phyloP scores from a whole-genome alignment of 2,113 vertebrate species.

The Sorex araneus region DNA sequence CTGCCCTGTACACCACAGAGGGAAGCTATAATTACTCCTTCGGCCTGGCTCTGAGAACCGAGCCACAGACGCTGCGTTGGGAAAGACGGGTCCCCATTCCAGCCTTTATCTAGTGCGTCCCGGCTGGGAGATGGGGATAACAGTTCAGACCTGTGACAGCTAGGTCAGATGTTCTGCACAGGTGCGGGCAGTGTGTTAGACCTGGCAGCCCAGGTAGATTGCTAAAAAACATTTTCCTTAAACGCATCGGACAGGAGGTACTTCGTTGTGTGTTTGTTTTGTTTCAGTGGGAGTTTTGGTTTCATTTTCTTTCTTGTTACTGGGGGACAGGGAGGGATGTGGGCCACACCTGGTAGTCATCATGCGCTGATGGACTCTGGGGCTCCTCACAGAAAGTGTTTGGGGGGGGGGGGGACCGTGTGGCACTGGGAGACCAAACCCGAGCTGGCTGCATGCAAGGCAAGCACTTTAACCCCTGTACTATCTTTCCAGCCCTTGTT shows the following conservation, averaged over 20 bases:
- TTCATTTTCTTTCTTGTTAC: neutral
- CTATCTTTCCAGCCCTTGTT: neutral
- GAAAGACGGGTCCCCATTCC: slow-evolving; percentile 60
- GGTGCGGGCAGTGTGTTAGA: neutral
- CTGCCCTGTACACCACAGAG: slow-evolving; percentile 74
- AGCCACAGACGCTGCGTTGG: slow-evolving; percentile 66
- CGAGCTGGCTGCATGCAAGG: no score
- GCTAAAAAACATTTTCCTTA: neutral
- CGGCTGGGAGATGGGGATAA: slow-evolving; percentile 44
- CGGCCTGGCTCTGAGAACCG: slow-evolving; percentile 75
- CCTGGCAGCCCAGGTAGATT: neutral
- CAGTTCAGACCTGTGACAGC: slow-evolving; percentile 20
- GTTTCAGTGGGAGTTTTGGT: neutral
- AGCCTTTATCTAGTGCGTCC: slow-evolving; percentile 55
- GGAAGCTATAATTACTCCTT: slow-evolving; percentile 81
- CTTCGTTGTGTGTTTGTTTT: neutral
- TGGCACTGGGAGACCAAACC: no score
- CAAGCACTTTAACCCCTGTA: no score
- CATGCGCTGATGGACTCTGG: no score
- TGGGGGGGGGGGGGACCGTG: no score
- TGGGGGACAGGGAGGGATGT: no score
- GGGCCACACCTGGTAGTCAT: no score
- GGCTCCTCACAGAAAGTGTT: no score
- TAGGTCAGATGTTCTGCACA: slow-evolving; percentile 32
- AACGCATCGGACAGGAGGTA: slow-evolving; percentile 1